Percentiles rank a stretch among this genome's conserved stretches.
phyloP scores from a whole-genome alignment of 2,888 invertebrate genomes.

The Spilosoma lubricipeda region DNA sequence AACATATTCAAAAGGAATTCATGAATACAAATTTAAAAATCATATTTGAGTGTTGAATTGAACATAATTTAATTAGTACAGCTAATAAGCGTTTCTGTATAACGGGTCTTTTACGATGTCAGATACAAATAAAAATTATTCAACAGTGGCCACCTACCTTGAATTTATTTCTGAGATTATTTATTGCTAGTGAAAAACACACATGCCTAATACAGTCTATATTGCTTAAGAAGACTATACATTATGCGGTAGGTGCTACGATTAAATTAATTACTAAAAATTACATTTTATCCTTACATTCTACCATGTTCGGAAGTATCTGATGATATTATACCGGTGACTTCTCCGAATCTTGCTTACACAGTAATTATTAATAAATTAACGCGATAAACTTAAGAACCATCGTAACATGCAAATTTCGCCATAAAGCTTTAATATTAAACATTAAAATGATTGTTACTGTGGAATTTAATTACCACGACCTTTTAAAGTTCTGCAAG shows the following conservation, averaged over 20 bases:
- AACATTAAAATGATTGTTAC: conserved; percentile 73
- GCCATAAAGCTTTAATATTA: conserved; percentile 67
- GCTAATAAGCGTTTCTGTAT: background rate
- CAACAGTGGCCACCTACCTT: background rate
- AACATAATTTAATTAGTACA: background rate
- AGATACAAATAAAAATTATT: background rate
- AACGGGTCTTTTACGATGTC: background rate
- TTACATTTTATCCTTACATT: conserved; percentile 33
- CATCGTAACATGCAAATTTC: conserved; percentile 68
- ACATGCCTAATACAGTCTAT: background rate
- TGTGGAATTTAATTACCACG: conserved; percentile 78
- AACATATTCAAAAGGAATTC: background rate
- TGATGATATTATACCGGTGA: conserved; percentile 49
- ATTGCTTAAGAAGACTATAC: too few species aligned
- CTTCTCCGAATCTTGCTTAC: conserved; percentile 55
- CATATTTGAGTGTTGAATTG: background rate
- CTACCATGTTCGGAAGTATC: conserved; percentile 35
- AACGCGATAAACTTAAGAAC: conserved; percentile 65
- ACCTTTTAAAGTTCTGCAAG: conserved; percentile 73
- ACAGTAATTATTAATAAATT: conserved; percentile 63
- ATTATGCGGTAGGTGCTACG: too few species aligned
- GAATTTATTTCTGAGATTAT: background rate
- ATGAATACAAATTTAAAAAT: background rate
- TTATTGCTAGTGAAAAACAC: background rate
- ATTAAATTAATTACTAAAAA: conserved; percentile 8